phyloP scores from a whole-genome alignment of 1,140 invertebrate species.

The Euwallacea fornicatus region DNA sequence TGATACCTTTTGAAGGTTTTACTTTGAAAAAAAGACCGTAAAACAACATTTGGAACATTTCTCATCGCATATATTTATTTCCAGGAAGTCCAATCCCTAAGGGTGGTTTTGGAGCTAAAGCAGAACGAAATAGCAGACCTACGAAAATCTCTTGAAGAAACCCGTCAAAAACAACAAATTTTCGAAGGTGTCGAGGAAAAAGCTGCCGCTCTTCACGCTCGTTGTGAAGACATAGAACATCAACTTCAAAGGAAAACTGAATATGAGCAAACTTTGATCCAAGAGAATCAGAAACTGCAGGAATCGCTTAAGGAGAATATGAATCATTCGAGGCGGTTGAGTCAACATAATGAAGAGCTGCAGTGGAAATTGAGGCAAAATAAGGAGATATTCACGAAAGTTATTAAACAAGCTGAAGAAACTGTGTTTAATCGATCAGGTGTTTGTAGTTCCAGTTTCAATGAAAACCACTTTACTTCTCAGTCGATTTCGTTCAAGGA shows the following conservation, averaged over 20 bases:
- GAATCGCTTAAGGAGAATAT: conserved; percentile 70
- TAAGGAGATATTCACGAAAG: conserved; percentile 62
- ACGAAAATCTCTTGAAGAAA: conserved; percentile 65
- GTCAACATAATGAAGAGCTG: conserved; percentile 83
- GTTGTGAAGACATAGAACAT: conserved; percentile 69
- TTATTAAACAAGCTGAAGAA: conserved; percentile 48
- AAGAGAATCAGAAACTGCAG: conserved; percentile 69
- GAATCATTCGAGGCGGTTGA: conserved; percentile 74
- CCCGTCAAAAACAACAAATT: conserved; percentile 58
- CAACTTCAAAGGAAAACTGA: conserved; percentile 64
- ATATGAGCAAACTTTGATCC: conserved; percentile 55
- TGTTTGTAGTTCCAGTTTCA: conserved; percentile 48
- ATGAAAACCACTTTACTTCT: conserved; percentile 47
- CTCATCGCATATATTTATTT: conserved; percentile 20
- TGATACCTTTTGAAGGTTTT: too few species aligned
- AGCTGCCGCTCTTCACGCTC: conserved; percentile 62
- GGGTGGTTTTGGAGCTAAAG: conserved; percentile 74
- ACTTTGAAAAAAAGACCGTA: too few species aligned
- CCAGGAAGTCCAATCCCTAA: conserved; percentile 69
- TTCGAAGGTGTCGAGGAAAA: conserved; percentile 59
- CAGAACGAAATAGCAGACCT: conserved; percentile 71
- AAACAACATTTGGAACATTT: neutral
- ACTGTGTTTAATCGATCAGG: conserved; percentile 44
- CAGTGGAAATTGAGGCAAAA: conserved; percentile 81
- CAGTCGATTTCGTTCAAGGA: conserved; percentile 44